Percentiles rank a stretch among this genome's conserved stretches.
These are phyloP conservation scores for Campoletis raptor DNA, from an alignment of 2,888 invertebrate genomes.

Conservation along the genomic window DNA sequence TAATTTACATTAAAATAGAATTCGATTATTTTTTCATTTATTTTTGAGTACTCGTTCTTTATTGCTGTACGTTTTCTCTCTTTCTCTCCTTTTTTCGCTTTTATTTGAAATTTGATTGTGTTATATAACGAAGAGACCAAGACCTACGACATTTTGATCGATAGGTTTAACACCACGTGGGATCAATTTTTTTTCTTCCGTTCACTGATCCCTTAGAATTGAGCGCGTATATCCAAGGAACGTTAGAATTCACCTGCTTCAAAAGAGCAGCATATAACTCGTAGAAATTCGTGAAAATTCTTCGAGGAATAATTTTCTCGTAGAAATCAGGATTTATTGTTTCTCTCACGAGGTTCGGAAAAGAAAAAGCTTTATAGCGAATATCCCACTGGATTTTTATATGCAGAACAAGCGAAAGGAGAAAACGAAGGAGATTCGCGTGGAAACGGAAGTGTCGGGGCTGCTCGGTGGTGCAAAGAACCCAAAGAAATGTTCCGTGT, in stretches of 20 bases:
- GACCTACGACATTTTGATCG: conserved; percentile 78
- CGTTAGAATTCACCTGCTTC: conserved; percentile 15
- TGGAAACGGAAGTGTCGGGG: conserved; percentile 64
- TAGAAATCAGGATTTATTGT: conserved; percentile 58
- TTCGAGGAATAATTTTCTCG: conserved; percentile 48
- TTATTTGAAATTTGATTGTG: conserved; percentile 77
- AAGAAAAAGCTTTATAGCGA: conserved; percentile 37
- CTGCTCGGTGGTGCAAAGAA: conserved; percentile 63
- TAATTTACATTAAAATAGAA: background rate
- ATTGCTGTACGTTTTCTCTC: background rate
- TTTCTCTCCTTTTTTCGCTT: background rate
- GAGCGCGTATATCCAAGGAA: background rate
- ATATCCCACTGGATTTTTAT: conserved; percentile 42
- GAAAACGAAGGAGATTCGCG: conserved; percentile 32
- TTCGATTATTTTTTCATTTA: background rate
- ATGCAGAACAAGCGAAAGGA: conserved; percentile 17
- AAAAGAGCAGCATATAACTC: background rate
- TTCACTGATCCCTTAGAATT: background rate
- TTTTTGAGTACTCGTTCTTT: background rate
- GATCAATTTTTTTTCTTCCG: conserved; percentile 34
- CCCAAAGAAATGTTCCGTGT: conserved; percentile 81
- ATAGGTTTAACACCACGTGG: conserved; percentile 72
- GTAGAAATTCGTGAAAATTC: conserved; percentile 46
- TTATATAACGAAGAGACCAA: conserved; percentile 73
- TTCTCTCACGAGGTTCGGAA: conserved; percentile 18